Evolutionary conservation across 2,888 invertebrate genomes (phyloP).

Genomic region (Globia sparganii): DNA sequence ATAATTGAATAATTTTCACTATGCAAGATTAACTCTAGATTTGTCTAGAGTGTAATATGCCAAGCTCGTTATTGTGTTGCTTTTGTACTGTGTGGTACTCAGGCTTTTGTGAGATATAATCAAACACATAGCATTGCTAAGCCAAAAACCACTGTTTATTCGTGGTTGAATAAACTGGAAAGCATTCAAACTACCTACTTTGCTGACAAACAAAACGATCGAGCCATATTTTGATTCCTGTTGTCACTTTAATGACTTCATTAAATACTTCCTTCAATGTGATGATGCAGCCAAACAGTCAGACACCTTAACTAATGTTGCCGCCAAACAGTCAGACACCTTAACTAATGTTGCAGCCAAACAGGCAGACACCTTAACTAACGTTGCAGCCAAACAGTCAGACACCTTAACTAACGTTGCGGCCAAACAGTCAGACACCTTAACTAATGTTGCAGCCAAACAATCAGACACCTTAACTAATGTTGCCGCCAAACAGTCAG

Average conservation of each 20-base stretch:
- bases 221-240: constrained; percentile 6
- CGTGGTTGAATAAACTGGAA: constrained; percentile 5
- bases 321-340: not conserved
- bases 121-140: not conserved
- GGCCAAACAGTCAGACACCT: constrained; percentile 1
- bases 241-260: constrained; percentile 17
- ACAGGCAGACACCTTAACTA: constrained; percentile 15
- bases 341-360: constrained; percentile 9
- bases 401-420: constrained; percentile 11
- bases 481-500: not conserved
- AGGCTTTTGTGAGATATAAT: constrained; percentile 22
- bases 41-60: constrained; percentile 1
- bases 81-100: not conserved
- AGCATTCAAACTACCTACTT: constrained; percentile 31
- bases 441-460: constrained; percentile 7
- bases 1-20: not conserved
- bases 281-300: not conserved
- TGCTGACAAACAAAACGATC: not conserved
- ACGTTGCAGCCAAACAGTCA: not conserved
- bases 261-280: constrained; percentile 1
- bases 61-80: constrained; percentile 24
- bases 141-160: constrained; percentile 14
- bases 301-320: constrained; percentile 13
- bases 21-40: not conserved
- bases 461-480: constrained; percentile 15